Evolutionary conservation across 2,113 vertebrate species (phyloP).

Genomic region (Coreoperca whiteheadi): DNA sequence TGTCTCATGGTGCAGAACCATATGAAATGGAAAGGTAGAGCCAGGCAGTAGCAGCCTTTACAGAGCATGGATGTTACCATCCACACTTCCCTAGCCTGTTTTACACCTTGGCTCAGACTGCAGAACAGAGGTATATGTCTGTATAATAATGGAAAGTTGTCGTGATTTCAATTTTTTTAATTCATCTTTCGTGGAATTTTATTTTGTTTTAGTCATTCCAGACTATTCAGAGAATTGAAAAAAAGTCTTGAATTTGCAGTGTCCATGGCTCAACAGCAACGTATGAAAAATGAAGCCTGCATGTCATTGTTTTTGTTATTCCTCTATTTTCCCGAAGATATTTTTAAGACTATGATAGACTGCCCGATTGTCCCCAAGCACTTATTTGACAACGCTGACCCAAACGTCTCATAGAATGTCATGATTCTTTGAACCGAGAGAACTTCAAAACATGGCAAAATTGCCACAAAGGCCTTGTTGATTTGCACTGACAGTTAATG

Average conservation of each 20-base stretch:
- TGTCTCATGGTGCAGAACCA: conserved; percentile 3
- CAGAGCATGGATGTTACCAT: neutral
- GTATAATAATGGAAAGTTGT: neutral
- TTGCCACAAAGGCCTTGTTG: too few species aligned
- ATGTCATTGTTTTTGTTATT: neutral
- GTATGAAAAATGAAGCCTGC: neutral
- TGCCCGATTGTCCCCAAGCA: neutral
- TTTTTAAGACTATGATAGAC: neutral
- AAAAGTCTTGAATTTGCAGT: neutral
- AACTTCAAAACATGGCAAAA: too few species aligned
- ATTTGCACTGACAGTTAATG: too few species aligned
- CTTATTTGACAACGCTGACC: neutral
- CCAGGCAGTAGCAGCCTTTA: neutral
- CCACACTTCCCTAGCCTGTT: neutral
- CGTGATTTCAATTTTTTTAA: neutral
- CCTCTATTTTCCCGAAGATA: neutral
- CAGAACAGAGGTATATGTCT: neutral
- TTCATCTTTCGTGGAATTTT: neutral
- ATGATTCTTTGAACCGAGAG: too few species aligned
- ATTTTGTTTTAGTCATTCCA: neutral
- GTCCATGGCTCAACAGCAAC: neutral
- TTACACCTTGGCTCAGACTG: neutral
- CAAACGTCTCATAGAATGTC: neutral
- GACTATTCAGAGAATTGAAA: too few species aligned
- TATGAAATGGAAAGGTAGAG: conserved; percentile 37